Conservation (phyloP, 2,888 invertebrate genomes). For the Subacronicta megacephala region DNA sequence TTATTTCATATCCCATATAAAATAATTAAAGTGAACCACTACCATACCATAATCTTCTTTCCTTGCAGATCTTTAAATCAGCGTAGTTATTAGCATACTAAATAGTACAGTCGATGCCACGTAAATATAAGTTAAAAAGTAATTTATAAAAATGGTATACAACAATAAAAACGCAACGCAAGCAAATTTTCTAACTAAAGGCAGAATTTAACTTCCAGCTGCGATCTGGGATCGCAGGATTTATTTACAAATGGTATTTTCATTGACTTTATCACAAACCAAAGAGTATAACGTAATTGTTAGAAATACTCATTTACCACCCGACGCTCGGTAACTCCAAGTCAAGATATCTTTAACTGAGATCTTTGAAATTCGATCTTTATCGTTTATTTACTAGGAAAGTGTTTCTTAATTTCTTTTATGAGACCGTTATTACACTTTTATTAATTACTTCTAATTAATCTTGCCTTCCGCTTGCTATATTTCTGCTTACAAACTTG, state of each 20-base stretch:
- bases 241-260: slow-evolving; percentile 37
- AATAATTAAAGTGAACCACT: no score
- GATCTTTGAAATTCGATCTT: slow-evolving; percentile 54
- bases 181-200: slow-evolving; percentile 3
- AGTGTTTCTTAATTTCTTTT: slow-evolving; percentile 46
- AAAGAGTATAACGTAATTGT: slow-evolving; percentile 36
- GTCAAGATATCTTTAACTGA: slow-evolving; percentile 42
- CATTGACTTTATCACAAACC: slow-evolving; percentile 39
- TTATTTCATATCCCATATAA: no score
- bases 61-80: no score
- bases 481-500: slow-evolving; percentile 20
- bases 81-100: no score
- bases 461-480: slow-evolving; percentile 17
- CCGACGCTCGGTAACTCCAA: slow-evolving; percentile 10
- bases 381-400: slow-evolving; percentile 45
- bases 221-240: slow-evolving; percentile 37
- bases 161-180: no score
- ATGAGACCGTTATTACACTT: slow-evolving; percentile 39
- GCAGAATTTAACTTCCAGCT: slow-evolving; percentile 7
- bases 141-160: no score
- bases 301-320: slow-evolving; percentile 40
- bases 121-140: no score
- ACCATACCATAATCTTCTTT: no score
- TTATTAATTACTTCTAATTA: slow-evolving; percentile 36
- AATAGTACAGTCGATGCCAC: no score